Percentiles rank a stretch among this genome's conserved stretches.
phyloP scores from a whole-genome alignment of 2,888 invertebrate species.

The Volucella bombylans region DNA sequence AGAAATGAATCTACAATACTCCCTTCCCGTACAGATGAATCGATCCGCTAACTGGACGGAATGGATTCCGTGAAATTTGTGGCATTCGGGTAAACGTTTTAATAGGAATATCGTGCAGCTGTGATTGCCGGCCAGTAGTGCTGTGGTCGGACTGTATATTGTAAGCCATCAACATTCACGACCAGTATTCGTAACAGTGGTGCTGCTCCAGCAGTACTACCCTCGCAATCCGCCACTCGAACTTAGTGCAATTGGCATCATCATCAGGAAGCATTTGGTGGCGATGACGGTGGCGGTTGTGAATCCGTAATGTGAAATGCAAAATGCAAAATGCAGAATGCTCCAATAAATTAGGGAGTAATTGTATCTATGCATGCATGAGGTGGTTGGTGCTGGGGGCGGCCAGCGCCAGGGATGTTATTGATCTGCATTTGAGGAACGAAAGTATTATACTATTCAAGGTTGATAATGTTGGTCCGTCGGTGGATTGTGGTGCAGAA shows the following conservation, averaged over 20 bases:
- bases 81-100: constrained; percentile 71
- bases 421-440: constrained; percentile 53
- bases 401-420: constrained; percentile 32
- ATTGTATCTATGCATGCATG: constrained; percentile 64
- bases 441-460: constrained; percentile 43
- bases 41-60: constrained; percentile 28
- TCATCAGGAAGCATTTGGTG: constrained; percentile 70
- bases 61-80: constrained; percentile 70
- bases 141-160: neutral
- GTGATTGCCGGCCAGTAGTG: constrained; percentile 54
- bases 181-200: neutral
- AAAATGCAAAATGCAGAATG: constrained; percentile 33
- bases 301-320: constrained; percentile 63
- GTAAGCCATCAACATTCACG: constrained; percentile 13
- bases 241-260: constrained; percentile 26
- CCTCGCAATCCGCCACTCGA: neutral
- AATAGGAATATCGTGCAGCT: constrained; percentile 70
- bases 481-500: constrained; percentile 21
- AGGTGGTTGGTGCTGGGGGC: neutral
- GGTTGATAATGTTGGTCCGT: constrained; percentile 45
- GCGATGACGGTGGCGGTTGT: constrained; percentile 38
- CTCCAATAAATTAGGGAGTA: constrained; percentile 72
- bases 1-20: neutral
- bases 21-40: constrained; percentile 31
- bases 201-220: no score